Base-by-base conservation (phyloP, 2,113 vertebrate genomes). In the Phoenicopterus ruber region DNA sequence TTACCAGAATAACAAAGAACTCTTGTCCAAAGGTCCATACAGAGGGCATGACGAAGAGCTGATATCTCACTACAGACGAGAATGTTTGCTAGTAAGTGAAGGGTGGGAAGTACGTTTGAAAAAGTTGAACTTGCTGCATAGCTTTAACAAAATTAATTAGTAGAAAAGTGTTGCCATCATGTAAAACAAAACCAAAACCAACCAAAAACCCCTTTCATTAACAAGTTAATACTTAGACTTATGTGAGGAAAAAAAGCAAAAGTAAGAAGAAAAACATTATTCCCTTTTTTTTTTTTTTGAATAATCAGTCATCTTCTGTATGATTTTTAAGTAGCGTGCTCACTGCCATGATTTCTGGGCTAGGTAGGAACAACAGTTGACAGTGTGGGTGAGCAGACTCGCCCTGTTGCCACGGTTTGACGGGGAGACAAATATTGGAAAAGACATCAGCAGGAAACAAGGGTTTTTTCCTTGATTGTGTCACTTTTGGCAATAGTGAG, bases 1-100 rank as follows among this genome's bases (percentile, higher is more conserved):
- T 69, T 98, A 99, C 97, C 99, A 99, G 98, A 99, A 99, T 98
- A 99, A 99, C 97, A 99, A 99, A 97, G 99, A 99, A 97, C 99
- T 99, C 59, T 91, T 99, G 95, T 98, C 98, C 25, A 99, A 99
- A 97, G 99, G 99, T 57, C 98, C 96, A 0, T 99, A 99, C 98
- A 98, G 99, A 97, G 99, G 99, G 32, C 99, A 99, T 7, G 98
- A 99, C 21, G 98, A 99, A 82, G 98, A 99, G 88, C 92, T 99
- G 58, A 98, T 99, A 22, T 98, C 99, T 54, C 98, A 99, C 98
- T 99, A 99, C 97, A 98, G 99, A 88, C 98, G 99, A 91, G 98
- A 99, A 96, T 99, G 99, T 97, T 98, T 99, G 96, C 98, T 99
- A 96, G 99, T 99, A 98, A 99, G 99, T 98, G 74, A 80, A 91